Evolutionary conservation across 2,888 invertebrate genomes (phyloP).

Genomic region (Callyntrura sp.): DNA sequence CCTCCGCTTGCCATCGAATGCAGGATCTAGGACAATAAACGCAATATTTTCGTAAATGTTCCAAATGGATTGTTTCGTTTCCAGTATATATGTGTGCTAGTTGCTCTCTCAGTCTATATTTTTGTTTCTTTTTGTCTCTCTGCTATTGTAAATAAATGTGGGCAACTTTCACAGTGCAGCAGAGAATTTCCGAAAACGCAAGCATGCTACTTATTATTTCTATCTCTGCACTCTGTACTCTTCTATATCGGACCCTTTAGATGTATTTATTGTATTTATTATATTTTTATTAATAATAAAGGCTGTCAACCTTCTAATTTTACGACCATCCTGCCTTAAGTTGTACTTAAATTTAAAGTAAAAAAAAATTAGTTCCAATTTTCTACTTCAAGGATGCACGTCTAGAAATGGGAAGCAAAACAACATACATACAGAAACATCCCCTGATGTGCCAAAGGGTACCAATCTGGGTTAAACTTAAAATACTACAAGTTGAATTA

Average conservation of each 20-base stretch:
- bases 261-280: conserved; percentile 51
- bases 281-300: conserved; percentile 24
- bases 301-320: too few relatives aligned
- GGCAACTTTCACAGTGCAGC: conserved; percentile 3
- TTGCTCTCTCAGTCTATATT: neutral
- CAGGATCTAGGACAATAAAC: conserved; percentile 36
- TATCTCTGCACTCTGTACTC: neutral
- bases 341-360: too few relatives aligned
- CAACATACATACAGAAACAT: too few relatives aligned
- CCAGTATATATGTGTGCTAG: neutral
- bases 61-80: conserved; percentile 28
- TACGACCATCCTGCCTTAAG: too few relatives aligned
- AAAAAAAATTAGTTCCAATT: too few relatives aligned
- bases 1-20: neutral
- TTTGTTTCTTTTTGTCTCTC: too few relatives aligned
- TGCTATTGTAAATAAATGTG: conserved; percentile 2
- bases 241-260: neutral
- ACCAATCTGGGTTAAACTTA: too few relatives aligned
- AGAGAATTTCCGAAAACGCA: neutral
- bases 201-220: conserved; percentile 28
- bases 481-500: too few relatives aligned
- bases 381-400: too few relatives aligned
- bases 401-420: too few relatives aligned
- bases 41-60: conserved; percentile 22
- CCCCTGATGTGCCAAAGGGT: too few relatives aligned